Evolutionary conservation across 1,140 invertebrate species (phyloP).

Genomic region (Melipona quadrifasciata): DNA sequence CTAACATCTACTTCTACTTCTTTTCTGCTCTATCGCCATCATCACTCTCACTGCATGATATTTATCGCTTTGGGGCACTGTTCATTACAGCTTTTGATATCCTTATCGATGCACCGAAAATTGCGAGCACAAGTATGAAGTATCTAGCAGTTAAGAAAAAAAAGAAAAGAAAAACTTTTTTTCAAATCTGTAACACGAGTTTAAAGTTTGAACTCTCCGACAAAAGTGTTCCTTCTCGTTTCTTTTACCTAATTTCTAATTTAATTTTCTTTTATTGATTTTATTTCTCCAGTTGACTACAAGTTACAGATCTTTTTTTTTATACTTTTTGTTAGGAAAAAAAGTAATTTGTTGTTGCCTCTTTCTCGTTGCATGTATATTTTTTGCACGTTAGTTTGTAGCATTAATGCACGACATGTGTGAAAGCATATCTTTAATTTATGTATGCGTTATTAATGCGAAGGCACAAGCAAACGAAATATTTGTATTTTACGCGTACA

Average conservation of each 20-base stretch:
- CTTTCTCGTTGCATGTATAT: background rate
- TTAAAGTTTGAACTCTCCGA: background rate
- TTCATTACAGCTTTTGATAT: constrained; percentile 36
- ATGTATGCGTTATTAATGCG: background rate
- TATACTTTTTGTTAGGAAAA: background rate
- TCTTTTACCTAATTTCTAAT: background rate
- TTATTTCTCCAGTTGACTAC: background rate
- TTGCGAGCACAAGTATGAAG: constrained; percentile 7
- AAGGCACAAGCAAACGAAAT: background rate
- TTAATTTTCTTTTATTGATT: background rate
- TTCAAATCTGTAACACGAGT: background rate
- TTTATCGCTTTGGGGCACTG: constrained; percentile 51
- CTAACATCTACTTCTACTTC: constrained; percentile 62
- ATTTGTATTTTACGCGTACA: background rate
- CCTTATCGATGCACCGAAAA: constrained; percentile 2
- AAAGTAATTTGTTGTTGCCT: background rate
- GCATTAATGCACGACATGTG: constrained; percentile 16
- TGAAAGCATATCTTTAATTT: background rate
- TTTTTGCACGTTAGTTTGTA: constrained; percentile 18
- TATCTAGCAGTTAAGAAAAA: background rate
- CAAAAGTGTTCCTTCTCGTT: background rate
- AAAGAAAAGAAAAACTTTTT: background rate
- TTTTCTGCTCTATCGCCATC: constrained; percentile 64
- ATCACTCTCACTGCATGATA: constrained; percentile 66
- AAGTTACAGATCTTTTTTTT: background rate